Base-by-base conservation (phyloP, 1,140 invertebrate species). In the Linepithema humile region DNA sequence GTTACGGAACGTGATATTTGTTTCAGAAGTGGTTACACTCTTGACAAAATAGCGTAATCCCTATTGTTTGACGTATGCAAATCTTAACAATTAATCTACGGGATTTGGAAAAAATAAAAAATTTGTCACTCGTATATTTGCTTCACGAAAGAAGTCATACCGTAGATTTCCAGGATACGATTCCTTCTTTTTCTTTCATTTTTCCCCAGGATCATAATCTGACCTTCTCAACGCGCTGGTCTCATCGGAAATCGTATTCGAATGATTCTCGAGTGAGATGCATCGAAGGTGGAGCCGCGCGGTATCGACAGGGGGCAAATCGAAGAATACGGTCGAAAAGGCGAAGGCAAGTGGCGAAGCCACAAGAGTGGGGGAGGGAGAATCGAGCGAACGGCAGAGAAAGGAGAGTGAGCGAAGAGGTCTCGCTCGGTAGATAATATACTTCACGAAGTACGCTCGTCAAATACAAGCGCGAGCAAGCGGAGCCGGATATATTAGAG, bases 381-480 rank as follows among this genome's bases (percentile, higher is more conserved):
- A 59, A 26, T 82, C 32, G 45, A 57, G 50, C 38, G 53, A 55
- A 65, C 10, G 65, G 60, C 55, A 29, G 65, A 29, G 60, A 62
- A 53, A 55, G 70, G 29, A 45, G 23, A 73, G n/a, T n/a, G 38
- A 7, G 65, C 53, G 83, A 86, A 82, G 88, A 88, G 89, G 83
- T 92, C 89, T 91, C 40, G 15, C 73, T 40, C 89, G 89, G 85
- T 82, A 86, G 91, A 94, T 94, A 94, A 94, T 94, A 93, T 94
- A 94, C 93, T 93, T 93, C 89, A 91, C 92, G 90, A 94, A 93
- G 92, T 93, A 92, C 92, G 93, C 92, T 94, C 93, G 93, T 94
- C 94, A 94, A 94, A 94, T 93, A 94, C 93, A 94, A 94, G 92
- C 94, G 92, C 91, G 91, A 94, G 93, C 93, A 93, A 93, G 92